A percentile compares a stretch with the other conserved stretches of the same genome.
These are phyloP conservation scores for Podarcis cretensis DNA, from an alignment of 2,113 vertebrate species.

Conservation along the genomic window DNA sequence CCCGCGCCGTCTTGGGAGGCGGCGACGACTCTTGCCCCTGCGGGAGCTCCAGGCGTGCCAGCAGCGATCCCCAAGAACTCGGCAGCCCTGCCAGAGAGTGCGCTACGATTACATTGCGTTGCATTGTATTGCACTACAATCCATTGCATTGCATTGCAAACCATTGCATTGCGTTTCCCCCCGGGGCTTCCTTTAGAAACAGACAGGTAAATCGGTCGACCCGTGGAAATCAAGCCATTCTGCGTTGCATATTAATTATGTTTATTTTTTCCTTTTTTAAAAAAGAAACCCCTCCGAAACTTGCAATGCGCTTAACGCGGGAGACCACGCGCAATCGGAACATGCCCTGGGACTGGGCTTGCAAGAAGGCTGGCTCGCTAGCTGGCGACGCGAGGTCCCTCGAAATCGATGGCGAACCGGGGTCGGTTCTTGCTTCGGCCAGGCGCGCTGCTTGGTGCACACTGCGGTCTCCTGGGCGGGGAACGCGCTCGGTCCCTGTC, in stretches of 20 bases:
- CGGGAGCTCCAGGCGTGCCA: constrained; percentile 29
- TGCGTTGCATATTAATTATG: not conserved
- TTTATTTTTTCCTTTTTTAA: fast-evolving
- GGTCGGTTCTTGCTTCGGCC: not conserved
- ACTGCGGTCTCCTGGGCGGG: not conserved
- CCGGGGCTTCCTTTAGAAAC: too few relatives aligned
- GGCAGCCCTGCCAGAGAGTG: constrained; percentile 21
- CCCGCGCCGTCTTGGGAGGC: constrained; percentile 6
- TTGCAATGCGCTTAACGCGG: not conserved
- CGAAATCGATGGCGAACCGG: not conserved
- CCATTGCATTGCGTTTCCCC: too few relatives aligned
- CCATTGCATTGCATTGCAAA: constrained; percentile 42
- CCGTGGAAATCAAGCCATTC: constrained; percentile 55
- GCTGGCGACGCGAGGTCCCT: not conserved
- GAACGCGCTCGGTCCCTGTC: not conserved
- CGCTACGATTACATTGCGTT: constrained; percentile 49
- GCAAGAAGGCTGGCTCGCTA: not conserved
- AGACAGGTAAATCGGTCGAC: too few relatives aligned
- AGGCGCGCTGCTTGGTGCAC: not conserved
- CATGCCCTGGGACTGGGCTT: too few relatives aligned
- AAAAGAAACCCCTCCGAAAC: not conserved
- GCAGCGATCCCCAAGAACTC: not conserved
- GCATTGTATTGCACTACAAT: not conserved
- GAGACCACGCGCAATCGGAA: not conserved
- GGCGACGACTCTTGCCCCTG: constrained; percentile 25